Base-by-base conservation (phyloP, 2,113 vertebrate genomes). In the Centropristis striata region DNA sequence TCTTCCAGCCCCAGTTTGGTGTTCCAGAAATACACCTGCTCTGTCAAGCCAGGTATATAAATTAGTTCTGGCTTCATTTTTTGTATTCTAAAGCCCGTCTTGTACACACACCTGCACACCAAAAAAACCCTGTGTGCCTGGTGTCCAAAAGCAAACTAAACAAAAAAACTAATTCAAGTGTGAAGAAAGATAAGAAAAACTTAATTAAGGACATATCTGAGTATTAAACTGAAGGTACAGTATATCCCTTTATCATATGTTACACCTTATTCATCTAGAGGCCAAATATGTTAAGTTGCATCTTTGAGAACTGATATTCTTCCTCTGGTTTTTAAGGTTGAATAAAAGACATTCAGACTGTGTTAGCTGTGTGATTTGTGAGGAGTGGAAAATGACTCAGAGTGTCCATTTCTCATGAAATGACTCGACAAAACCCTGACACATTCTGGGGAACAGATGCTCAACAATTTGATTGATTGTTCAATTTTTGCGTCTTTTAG, bases 11-110 rank as follows among this genome's bases (percentile, higher is more conserved):
- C 50, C 8, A 36, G 15, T 59, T 53, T 37, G 47, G 21, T 39
- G 32, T 6, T 32, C 44, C 25, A 68, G 23, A 69, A 58, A 86
- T 41, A 61, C 25, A 74, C 32, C 28, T 16, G 27, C n/a, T 61
- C 28, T 25, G 46, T 27, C 47, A 25, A 53, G 36, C 20, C 18
- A 12, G 4, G 51, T 37, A 25, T 18, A 47, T 44, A 44, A 61
- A 73, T 65, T 15, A 63, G 20, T 41, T 64, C 11, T 8, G 0
- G 15, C 64, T 59, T 46, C 14, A 32, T 59, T 12, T n/a, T 65
- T 83, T 67, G 7, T 3, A 16, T 25, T 64, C 5, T 59, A 5
- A 60, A 36, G 13, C 42, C 23, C 0, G 0, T 0, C 4, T 2
- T 27, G 42, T 28, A 25, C 8, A 65, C 13, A 47, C 16, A 58